Evolutionary conservation across 2,888 invertebrate genomes (phyloP), one percentile per base, ranked within the genome.

Genomic region (Xestia ashworthii): DNA sequence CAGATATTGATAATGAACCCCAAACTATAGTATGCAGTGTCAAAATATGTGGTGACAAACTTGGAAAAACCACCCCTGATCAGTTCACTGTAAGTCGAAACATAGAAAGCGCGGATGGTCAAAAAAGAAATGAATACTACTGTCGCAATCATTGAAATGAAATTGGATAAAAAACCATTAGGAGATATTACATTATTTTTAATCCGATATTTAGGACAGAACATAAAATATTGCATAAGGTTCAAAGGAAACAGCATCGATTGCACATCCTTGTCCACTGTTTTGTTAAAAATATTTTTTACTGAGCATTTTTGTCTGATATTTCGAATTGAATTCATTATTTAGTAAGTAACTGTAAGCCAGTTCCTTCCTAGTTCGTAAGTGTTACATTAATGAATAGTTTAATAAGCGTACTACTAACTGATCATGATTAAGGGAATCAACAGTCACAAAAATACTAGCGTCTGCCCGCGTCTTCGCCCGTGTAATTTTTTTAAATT

Each of bases 221-320:
- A 38, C 41, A 14, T 76, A 32, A 6, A 6, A 19, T 19, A 76
- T 4, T 62, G 76, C 76, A 76, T 44, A 19, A 75, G 16, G 76
- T 75, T 75, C 9, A 75, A 44, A 44, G 76, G 50, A 3, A 74
- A 41, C 48, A 74, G 41, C 48, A 8, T 75, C 3, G 12, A 32
- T 11, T 75, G 62, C 14, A 75, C 32, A 32, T 75, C 44, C 50
- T n/a, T 44, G 44, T 75, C 75, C 19, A 75, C 50, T 1, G 3
- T 44, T 5, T 46, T 46, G 5, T 19, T 19, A 8, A 38, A 58
- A 32, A 41, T 5, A n/a, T 16, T 38, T n/a, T n/a, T n/a, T 11
- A 53, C 38, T 9, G 4, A 4, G 60, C 9, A 3, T n/a, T n/a
- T 19, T 12, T 55, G 55, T 41, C 41, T 55, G 6, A 41, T 55